Conservation (phyloP, 1,140 invertebrate species). For the Drosophila rufa region DNA sequence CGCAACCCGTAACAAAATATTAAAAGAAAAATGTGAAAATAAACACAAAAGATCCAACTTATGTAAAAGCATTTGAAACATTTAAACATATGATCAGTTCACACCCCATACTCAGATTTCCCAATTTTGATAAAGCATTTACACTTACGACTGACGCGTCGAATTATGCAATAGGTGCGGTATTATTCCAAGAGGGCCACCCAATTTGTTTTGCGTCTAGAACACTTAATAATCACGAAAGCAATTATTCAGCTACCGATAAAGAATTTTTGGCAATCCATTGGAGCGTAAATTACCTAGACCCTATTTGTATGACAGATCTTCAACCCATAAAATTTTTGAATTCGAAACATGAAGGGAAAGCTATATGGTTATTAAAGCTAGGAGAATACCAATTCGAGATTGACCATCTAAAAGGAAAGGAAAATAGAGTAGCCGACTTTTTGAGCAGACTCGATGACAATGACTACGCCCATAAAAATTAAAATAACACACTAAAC, state of each 20-base stretch:
- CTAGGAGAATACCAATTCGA: conserved; percentile 3
- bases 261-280: conserved; percentile 1
- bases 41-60: not conserved
- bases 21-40: not conserved
- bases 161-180: conserved; percentile 5
- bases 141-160: conserved; percentile 4
- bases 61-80: not conserved
- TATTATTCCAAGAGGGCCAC: conserved; percentile 3
- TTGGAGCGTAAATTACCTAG: not conserved
- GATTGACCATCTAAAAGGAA: not conserved
- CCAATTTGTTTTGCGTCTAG: conserved; percentile 5
- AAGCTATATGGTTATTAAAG: conserved; percentile 12
- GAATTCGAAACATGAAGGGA: conserved; percentile 7
- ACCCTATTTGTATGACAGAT: conserved; percentile 1
- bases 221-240: conserved; percentile 1
- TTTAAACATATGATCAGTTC: conserved; percentile 8
- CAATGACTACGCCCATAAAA: not conserved
- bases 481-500: no score
- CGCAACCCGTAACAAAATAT: not conserved
- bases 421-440: not conserved
- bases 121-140: not conserved
- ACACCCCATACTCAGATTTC: not conserved
- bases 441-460: not conserved
- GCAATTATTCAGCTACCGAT: not conserved
- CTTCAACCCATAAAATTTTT: conserved; percentile 2